These are phyloP conservation scores for Drosophila emarginata DNA, from an alignment of 2,888 invertebrate genomes.

Conservation along the genomic window DNA sequence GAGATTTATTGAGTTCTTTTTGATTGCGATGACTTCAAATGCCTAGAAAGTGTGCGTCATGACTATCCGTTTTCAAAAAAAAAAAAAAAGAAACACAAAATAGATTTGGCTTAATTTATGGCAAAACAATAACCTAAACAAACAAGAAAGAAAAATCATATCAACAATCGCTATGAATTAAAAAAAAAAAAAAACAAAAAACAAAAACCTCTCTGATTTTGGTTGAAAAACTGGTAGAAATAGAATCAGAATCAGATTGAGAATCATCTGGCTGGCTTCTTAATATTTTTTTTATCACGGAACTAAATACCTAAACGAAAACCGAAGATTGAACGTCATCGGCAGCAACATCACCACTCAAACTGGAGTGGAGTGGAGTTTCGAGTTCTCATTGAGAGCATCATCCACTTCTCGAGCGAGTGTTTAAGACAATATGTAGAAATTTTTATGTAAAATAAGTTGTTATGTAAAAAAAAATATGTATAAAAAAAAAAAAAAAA, in stretches of 20 bases:
- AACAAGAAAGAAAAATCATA: conserved; percentile 25
- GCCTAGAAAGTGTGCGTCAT: conserved; percentile 28
- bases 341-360: conserved; percentile 17
- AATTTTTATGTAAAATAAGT: conserved; percentile 58
- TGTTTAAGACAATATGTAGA: conserved; percentile 45
- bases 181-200: conserved; percentile 4
- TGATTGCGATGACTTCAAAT: background rate
- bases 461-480: conserved; percentile 16
- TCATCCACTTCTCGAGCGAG: conserved; percentile 32
- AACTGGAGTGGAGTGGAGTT: conserved; percentile 55
- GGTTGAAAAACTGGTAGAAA: conserved; percentile 33
- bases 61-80: background rate
- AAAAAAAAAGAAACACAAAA: conserved; percentile 27
- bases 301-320: conserved; percentile 56
- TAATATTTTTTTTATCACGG: conserved; percentile 44
- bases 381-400: conserved; percentile 21
- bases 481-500: conserved; percentile 27
- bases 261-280: conserved; percentile 16
- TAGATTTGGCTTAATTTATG: conserved; percentile 66
- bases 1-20: too few relatives aligned
- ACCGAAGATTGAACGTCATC: conserved; percentile 46
- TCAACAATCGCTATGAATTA: background rate
- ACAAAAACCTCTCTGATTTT: background rate
- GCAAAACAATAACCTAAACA: conserved; percentile 39
- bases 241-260: conserved; percentile 17